Evolutionary conservation across 2,888 invertebrate species (phyloP), one percentile per base, ranked within the genome.

Genomic region (Chloroclystis v-ata): DNA sequence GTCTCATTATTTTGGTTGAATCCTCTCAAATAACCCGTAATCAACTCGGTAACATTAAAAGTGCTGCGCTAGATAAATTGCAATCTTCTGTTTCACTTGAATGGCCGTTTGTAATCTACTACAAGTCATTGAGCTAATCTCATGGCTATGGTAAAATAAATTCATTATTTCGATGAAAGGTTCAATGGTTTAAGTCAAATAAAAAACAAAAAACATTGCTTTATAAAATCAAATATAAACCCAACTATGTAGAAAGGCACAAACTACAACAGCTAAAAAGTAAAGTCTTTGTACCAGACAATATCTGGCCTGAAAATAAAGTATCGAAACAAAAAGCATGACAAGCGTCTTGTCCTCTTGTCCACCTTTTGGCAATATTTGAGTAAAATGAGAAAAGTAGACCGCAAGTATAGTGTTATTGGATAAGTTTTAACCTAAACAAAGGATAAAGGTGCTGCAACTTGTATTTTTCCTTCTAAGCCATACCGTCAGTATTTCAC

Each of bases 351-450:
- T 53, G 53, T 47, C 29, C 47, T n/a, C n/a, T n/a, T 49, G 53
- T 47, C 29, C 47, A 47, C 44, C 44, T 51, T 37, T 37, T 26
- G 44, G 61, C 60, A 61, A 65, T 65, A 64, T 61, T 65, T 57
- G 60, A 65, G 65, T 68, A 63, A 62, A 67, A 67, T 56, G 57
- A 56, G 57, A 49, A 63, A 66, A 70, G 64, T 63, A 64, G 62
- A 47, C 57, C 53, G 46, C 64, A 61, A 57, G 59, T 63, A 68
- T 62, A 72, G 69, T 75, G 68, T 80, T 84, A 83, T 82, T 80
- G 78, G 81, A 78, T 78, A 82, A 84, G 78, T 83, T 83, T 70
- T 56, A 70, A 69, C 74, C 72, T 74, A 1, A 20, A 20, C 20
- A 20, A 20, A 20, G 20, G 3, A 20, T 40, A 28, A 33, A 50